phyloP scores from a whole-genome alignment of 1,140 invertebrate species.

The Tetragonula clypearis region DNA sequence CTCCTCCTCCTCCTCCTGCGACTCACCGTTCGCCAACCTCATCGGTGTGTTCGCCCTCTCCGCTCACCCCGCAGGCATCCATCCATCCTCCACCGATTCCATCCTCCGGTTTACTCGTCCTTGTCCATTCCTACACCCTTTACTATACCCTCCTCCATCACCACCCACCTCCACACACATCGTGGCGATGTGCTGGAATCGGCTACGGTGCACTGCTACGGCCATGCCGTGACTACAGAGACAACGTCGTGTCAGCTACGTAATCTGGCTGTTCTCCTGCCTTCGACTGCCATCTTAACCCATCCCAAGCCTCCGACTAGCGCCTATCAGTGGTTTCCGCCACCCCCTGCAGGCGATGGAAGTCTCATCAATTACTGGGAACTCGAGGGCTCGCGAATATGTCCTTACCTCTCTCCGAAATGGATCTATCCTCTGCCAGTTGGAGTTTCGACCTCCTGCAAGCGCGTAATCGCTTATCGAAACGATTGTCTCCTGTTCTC shows the following conservation, averaged over 20 bases:
- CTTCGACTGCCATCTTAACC: slow-evolving; percentile 27
- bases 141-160: background rate
- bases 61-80: slow-evolving; percentile 23
- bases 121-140: slow-evolving; percentile 6
- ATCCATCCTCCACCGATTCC: slow-evolving; percentile 33
- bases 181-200: too few relatives aligned
- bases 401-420: slow-evolving; percentile 13
- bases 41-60: slow-evolving; percentile 1
- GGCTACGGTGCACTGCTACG: background rate
- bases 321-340: slow-evolving; percentile 1
- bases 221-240: slow-evolving; percentile 9
- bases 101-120: slow-evolving; percentile 18
- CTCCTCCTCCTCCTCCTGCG: background rate
- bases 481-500: background rate
- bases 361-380: slow-evolving; percentile 59
- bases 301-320: background rate
- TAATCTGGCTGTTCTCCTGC: slow-evolving; percentile 39
- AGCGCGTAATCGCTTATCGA: slow-evolving; percentile 32
- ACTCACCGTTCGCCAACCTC: background rate
- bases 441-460: slow-evolving; percentile 22
- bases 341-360: slow-evolving; percentile 23
- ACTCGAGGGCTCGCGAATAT: slow-evolving; percentile 36
- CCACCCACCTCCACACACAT: too few relatives aligned
- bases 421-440: slow-evolving; percentile 2
- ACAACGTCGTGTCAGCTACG: slow-evolving; percentile 28